Base-by-base conservation (phyloP, 2,888 invertebrate species). In the Troides helena region DNA sequence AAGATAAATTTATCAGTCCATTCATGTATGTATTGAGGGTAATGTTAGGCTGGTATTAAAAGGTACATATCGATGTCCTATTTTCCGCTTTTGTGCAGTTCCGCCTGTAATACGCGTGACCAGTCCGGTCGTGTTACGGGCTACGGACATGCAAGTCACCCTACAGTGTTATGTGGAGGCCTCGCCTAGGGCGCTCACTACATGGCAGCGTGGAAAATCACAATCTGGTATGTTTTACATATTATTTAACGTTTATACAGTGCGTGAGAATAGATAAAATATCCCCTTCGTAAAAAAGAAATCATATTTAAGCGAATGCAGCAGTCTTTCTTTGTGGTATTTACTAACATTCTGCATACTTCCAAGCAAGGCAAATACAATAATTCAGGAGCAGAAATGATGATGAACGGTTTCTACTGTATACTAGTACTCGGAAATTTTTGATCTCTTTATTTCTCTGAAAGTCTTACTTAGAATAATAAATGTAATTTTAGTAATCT, bases 151-250 rank as follows among this genome's bases (percentile, higher is more conserved):
- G 87, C 95, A 97, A 86, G 97, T 97, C 50, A 94, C 95, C 64
- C 93, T 98, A 73, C 96, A 96, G 83, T 98, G 98, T 87, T 95
- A 95, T 88, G 96, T 97, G 39, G 98, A 98, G 85, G 96, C 97
- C 17, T 96, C 96, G 68, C 97, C 98, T 53, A 96, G 95, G 83
- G 95, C 97, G 46, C 95, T 97, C 85, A 96, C 96, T 86, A 96
- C 95, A 75, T 98, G 98, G 98, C 91, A 92, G 71, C 81, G 88
- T 14, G 90, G 89, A 59, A 90, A 88, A 75, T 83, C 88, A 14
- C 84, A 83, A 70, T 71, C 81, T 69, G 86, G 89, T 87, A 72
- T n/a, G 65, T 59, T 58, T 46, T 46, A 46, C 14, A 46, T 10
- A 12, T 14, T 1, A 14, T 4, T 46, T 46, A 46, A 46, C 1